Evolutionary conservation across 92 coral and sea anemone species (phyloP).

Genomic region (Palythoa grandiflora): DNA sequence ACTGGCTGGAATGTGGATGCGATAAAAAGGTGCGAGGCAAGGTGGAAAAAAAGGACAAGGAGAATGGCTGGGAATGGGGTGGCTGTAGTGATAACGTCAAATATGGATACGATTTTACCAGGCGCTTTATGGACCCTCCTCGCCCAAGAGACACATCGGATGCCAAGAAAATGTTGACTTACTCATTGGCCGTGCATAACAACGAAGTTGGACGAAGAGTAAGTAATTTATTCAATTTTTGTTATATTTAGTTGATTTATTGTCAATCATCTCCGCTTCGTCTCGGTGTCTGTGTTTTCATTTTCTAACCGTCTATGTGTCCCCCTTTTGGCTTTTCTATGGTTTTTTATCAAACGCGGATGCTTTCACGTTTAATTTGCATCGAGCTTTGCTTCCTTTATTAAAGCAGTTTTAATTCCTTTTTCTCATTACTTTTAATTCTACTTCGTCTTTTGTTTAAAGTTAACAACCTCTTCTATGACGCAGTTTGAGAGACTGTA

Average conservation of each 20-base stretch:
- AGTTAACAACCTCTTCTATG: not conserved
- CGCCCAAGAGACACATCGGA: constrained; percentile 46
- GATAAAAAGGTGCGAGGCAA: constrained; percentile 65
- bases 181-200: constrained; percentile 65
- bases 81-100: constrained; percentile 85
- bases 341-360: too few species aligned
- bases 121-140: constrained; percentile 80
- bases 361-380: not conserved
- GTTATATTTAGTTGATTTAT: not conserved
- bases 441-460: not conserved
- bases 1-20: constrained; percentile 83
- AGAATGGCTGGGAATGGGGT: constrained; percentile 83
- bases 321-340: not conserved
- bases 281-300: constrained; percentile 21
- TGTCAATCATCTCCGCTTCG: not conserved
- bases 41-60: constrained; percentile 45
- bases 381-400: not conserved
- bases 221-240: constrained; percentile 2
- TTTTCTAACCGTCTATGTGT: not conserved
- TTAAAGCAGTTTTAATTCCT: not conserved
- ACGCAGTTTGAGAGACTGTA: not conserved
- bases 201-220: constrained; percentile 94
- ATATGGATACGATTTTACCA: constrained; percentile 69
- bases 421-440: not conserved
- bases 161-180: constrained; percentile 43